Evolutionary conservation across 2,888 invertebrate genomes (phyloP).

Genomic region (Teinopalpus imperialis): DNA sequence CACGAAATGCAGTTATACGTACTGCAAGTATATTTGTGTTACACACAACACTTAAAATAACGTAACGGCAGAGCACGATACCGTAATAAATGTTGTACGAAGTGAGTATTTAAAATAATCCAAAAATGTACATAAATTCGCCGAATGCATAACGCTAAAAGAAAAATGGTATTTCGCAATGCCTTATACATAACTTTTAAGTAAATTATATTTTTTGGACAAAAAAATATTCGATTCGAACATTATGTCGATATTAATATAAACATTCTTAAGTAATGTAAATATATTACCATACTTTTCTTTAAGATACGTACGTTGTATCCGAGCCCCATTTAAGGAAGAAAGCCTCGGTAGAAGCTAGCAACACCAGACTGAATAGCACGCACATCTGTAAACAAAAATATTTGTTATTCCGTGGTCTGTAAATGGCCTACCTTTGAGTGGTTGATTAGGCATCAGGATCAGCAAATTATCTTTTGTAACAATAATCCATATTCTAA

Average conservation of each 20-base stretch:
- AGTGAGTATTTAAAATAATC: no score
- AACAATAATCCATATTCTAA: no score
- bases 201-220: background rate
- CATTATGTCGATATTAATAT: no score
- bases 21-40: no score
- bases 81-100: conserved; percentile 24
- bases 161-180: conserved; percentile 16
- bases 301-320: conserved; percentile 62
- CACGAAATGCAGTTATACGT: no score
- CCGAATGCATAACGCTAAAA: background rate
- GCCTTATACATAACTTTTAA: conserved; percentile 3
- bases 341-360: conserved; percentile 71
- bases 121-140: conserved; percentile 9
- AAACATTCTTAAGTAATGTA: background rate
- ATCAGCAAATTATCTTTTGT: no score
- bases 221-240: no score
- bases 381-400: conserved; percentile 65
- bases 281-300: background rate
- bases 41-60: no score
- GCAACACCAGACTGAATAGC: conserved; percentile 54
- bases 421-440: no score
- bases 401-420: no score
- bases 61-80: conserved; percentile 11
- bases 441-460: no score
- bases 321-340: conserved; percentile 80